Conservation (phyloP, 1,140 invertebrate species). For the Apis laboriosa region DNA sequence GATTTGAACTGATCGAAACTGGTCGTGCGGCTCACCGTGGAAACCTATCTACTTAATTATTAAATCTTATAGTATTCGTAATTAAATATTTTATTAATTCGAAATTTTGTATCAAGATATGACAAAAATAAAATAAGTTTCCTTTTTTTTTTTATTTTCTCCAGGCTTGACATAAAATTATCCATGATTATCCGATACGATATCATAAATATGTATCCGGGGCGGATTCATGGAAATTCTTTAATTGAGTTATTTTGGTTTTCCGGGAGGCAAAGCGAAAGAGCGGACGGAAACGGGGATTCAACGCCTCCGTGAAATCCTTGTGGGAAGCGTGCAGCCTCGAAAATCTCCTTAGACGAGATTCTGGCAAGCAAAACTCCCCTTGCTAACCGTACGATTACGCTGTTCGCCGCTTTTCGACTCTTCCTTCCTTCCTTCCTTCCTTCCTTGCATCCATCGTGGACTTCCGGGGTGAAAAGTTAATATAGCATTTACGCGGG, state of each 20-base stretch:
- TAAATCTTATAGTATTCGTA: too few species aligned
- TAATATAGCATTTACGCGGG: conserved; percentile 32
- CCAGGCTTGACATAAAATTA: too few species aligned
- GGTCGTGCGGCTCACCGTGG: too few species aligned
- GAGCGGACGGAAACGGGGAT: conserved; percentile 7
- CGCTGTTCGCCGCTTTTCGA: conserved; percentile 2
- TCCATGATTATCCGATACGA: too few species aligned
- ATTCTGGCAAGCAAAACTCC: conserved; percentile 14
- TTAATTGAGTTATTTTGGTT: conserved; percentile 81
- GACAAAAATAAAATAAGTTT: too few species aligned
- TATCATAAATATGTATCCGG: conserved; percentile 80
- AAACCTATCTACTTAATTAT: too few species aligned
- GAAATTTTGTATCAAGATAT: too few species aligned
- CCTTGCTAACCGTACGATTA: conserved; percentile 42
- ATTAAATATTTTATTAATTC: too few species aligned
- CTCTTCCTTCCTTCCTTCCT: conserved; percentile 6
- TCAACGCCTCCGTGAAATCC: conserved; percentile 68
- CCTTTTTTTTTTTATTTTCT: too few species aligned
- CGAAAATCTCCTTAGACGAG: conserved; percentile 71
- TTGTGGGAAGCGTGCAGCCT: conserved; percentile 74
- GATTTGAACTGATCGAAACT: too few species aligned
- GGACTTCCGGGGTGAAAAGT: not conserved
- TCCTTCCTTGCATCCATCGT: not conserved
- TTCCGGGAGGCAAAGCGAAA: conserved; percentile 52
- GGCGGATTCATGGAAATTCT: conserved; percentile 79